Evolutionary conservation across 1,140 invertebrate genomes (phyloP), one percentile per base, ranked within the genome.

Genomic region (Drosophila dunni): DNA sequence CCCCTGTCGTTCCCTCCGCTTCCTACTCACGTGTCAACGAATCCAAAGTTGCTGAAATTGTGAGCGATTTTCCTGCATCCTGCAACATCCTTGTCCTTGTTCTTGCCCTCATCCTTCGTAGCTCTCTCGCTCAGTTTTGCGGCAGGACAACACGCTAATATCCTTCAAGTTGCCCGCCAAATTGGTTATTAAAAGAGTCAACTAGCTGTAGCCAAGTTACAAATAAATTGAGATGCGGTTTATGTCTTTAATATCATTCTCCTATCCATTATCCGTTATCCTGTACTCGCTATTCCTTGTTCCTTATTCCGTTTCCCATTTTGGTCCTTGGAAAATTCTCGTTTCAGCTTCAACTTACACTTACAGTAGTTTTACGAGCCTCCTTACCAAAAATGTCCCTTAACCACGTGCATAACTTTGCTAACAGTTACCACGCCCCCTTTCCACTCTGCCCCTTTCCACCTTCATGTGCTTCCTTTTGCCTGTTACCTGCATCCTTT

Each of bases 161-260:
- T 72, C 76, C 57, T 42, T 79, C 51, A 61, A 77, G 81, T 76
- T 86, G 71, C 67, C 80, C 80, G 67, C 75, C 67, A 85, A 85
- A 85, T 85, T 85, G 82, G 70, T 85, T 85, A 85, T 85, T 85
- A 85, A 85, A 85, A 81, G 78, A 81, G 81, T 81, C 78, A 78
- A 78, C 81, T 85, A 63, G 51, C 53, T 73, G 56, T 42, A 46
- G 56, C 46, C 46, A 51, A 61, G 42, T 50, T 58, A 62, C 67
- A 74, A 69, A 74, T 74, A 74, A 69, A 68, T 69, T 70, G 57
- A 75, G 58, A 50, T 45, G 57, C n/a, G 64, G 42, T 50, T 29
- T 57, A 7, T 24, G 9, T n/a, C 62, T 44, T 53, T 42, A 38
- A 67, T 42, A 57, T 24, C 13, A 36, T 5, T 11, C 36, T 20